phyloP scores from a whole-genome alignment of 1,140 invertebrate species.

The Halotydeus destructor region DNA sequence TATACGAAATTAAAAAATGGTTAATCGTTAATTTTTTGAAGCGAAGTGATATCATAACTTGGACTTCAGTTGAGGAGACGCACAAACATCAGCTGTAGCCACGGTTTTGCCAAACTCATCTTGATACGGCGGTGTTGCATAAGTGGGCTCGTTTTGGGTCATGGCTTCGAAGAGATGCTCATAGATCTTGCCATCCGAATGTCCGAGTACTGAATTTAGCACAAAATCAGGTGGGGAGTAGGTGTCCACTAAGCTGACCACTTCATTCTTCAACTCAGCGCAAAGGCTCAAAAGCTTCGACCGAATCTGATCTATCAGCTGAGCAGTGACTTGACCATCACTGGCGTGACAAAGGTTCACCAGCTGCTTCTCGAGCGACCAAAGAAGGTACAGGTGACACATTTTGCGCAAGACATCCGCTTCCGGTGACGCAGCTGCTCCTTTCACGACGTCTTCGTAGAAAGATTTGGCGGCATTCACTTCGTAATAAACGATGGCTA shows the following conservation, averaged over 20 bases:
- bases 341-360: constrained; percentile 16
- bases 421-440: constrained; percentile 5
- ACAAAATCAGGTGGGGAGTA: constrained; percentile 70
- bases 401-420: constrained; percentile 12
- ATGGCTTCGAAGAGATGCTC: constrained; percentile 26
- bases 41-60: too few species aligned
- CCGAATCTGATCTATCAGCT: constrained; percentile 11
- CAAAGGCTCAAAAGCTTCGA: constrained; percentile 38
- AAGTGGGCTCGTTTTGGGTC: constrained; percentile 21
- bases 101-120: too few species aligned
- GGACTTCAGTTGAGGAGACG: too few species aligned
- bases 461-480: constrained; percentile 5
- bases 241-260: constrained; percentile 54
- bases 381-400: constrained; percentile 18
- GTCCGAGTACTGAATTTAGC: constrained; percentile 51
- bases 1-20: too few species aligned
- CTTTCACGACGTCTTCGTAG: not conserved
- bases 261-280: constrained; percentile 40
- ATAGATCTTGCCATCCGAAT: constrained; percentile 62
- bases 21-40: too few species aligned
- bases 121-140: too few species aligned
- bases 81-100: too few species aligned
- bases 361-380: constrained; percentile 18
- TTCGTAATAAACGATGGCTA: constrained; percentile 54
- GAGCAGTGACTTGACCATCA: constrained; percentile 23